phyloP scores from a whole-genome alignment of 2,113 vertebrate genomes.

The Thryonomys swinderianus region DNA sequence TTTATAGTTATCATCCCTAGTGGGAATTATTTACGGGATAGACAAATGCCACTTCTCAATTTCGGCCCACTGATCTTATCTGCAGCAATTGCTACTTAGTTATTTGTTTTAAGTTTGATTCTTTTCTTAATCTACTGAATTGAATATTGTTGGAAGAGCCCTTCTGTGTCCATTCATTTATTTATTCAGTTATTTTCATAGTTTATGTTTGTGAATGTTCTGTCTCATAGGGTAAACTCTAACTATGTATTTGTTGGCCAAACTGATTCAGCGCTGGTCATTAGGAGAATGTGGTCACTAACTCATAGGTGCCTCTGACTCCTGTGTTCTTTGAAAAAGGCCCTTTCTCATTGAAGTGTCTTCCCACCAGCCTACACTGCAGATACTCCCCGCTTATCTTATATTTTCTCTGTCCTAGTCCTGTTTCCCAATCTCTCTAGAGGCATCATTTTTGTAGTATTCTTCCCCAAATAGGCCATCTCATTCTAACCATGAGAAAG shows the following conservation, averaged over 20 bases:
- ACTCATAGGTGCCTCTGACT: not conserved
- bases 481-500: not conserved
- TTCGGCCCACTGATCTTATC: not conserved
- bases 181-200: constrained; percentile 3
- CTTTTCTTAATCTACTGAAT: not conserved
- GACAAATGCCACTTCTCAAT: not conserved
- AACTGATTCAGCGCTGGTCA: not conserved
- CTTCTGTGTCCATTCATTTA: not conserved
- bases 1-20: not conserved
- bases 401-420: not conserved
- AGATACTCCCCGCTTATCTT: not conserved
- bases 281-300: not conserved
- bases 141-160: constrained; percentile 26
- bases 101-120: not conserved
- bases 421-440: not conserved
- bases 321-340: not conserved
- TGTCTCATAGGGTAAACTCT: not conserved
- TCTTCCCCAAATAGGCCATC: not conserved
- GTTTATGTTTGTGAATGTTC: not conserved
- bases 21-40: not conserved
- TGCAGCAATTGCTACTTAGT: not conserved
- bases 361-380: not conserved
- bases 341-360: not conserved
- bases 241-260: not conserved
- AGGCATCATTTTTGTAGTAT: not conserved